Evolutionary conservation across 2,113 vertebrate genomes (phyloP), one percentile per base, ranked within the genome.

Genomic region (Lethenteron reissneri): DNA sequence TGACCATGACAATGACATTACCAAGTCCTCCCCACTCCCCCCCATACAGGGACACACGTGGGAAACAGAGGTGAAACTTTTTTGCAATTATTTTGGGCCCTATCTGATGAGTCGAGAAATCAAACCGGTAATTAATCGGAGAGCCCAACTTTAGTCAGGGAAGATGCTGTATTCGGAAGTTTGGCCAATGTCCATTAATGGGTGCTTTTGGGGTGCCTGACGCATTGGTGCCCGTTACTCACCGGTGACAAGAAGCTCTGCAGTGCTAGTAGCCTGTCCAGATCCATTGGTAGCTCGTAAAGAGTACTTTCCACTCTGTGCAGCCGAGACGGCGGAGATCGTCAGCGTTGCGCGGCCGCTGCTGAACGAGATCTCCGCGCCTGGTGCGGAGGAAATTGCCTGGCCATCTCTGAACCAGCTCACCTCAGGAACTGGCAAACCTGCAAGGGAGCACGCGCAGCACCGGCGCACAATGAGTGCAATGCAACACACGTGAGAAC

Each of bases 361-460:
- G 81, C 90, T 95, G 89, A 92, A 96, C 74, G 89, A 90, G 88
- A 97, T 96, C 86, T 92, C 88, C 79, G 84, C 82, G 78, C 92
- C 88, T 75, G 94, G 90, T 74, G 87, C 86, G 81, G 89, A 75
- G 70, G 92, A 89, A 78, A 99, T 84, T 79, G 87, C 89, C 92
- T 96, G 94, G 83, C 92, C 94, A 92, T 99, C 94, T 83, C 87
- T 84, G 80, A 88, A 96, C 94, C 94, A 97, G 87, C 84, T 95
- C 88, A 99, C 94, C 83, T 97, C 94, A 81, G 94, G 94, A 92
- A 94, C 88, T 85, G 94, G 94, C 78, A 82, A 84, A 85, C 92
- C 94, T 99, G 71, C 4, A 73, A 71, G 2, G 19, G 71, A 10
- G 62, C 68, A 19, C 13, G 69, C 10, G 56, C 56, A 21, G 15